Evolutionary conservation across 2,113 vertebrate species (phyloP).

Genomic region (Anarhynchus alexandrinus): DNA sequence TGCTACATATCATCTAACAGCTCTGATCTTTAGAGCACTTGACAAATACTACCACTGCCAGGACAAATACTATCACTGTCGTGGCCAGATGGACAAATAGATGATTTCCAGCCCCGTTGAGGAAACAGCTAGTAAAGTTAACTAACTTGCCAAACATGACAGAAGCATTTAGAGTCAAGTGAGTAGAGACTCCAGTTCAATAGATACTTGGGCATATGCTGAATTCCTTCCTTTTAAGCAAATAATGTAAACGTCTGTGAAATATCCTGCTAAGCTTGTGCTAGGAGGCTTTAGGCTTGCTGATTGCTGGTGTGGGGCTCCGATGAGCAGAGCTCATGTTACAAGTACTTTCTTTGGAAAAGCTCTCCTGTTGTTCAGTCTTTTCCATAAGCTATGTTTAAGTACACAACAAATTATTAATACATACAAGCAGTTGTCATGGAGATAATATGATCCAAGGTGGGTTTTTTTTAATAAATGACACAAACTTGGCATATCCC

Average conservation of each 20-base stretch:
- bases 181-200: neutral
- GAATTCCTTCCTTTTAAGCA: neutral
- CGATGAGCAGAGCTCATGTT: neutral
- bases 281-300: neutral
- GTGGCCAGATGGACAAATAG: neutral
- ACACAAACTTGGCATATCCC: neutral
- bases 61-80: neutral
- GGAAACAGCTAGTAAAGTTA: neutral
- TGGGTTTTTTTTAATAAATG: neutral
- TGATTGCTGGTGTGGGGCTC: neutral
- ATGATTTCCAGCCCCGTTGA: neutral
- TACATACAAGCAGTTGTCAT: conserved; percentile 40
- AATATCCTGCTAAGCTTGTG: neutral
- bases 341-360: neutral
- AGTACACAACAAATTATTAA: neutral
- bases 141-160: neutral
- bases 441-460: conserved; percentile 4
- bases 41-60: neutral
- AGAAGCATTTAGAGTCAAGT: neutral
- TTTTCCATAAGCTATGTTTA: neutral
- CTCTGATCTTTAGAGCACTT: neutral
- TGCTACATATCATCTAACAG: no score
- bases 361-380: neutral
- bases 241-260: neutral
- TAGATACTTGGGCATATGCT: neutral